Evolutionary conservation across 2,797 vertebrate genomes (phyloP).

Genomic region (Cottoperca gobio): DNA sequence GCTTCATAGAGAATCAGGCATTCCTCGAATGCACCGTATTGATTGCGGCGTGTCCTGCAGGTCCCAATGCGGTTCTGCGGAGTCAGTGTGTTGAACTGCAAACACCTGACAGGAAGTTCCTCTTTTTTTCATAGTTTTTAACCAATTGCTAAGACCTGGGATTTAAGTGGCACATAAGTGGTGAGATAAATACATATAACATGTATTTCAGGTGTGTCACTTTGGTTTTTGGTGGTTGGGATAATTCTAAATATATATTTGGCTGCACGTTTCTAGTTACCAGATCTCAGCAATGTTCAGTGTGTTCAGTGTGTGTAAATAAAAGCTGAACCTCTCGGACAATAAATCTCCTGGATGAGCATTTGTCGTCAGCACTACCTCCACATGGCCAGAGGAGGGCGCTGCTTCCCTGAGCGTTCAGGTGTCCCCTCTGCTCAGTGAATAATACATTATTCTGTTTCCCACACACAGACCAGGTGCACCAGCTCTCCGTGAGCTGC

Average conservation of each 20-base stretch:
- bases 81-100: too few relatives aligned
- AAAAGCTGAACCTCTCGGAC: conserved; percentile 12
- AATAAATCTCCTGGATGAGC: background rate
- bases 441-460: conserved; percentile 15
- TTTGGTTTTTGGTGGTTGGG: too few relatives aligned
- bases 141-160: background rate
- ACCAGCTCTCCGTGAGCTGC: conserved; percentile 3
- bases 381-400: conserved; percentile 65
- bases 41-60: conserved; percentile 7
- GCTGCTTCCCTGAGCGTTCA: conserved; percentile 43
- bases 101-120: background rate
- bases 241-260: too few relatives aligned
- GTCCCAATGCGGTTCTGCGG: background rate
- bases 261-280: too few relatives aligned
- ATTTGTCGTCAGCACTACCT: background rate
- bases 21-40: conserved; percentile 15
- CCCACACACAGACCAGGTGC: conserved; percentile 28
- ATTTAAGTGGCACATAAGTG: background rate
- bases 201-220: too few relatives aligned
- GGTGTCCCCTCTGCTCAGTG: background rate
- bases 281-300: too few relatives aligned
- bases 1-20: conserved; percentile 20
- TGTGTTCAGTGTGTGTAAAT: conserved; percentile 14
- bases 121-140: background rate
- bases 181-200: too few relatives aligned